Base-by-base conservation (phyloP, 2,888 invertebrate species). In the Perdita meconis region DNA sequence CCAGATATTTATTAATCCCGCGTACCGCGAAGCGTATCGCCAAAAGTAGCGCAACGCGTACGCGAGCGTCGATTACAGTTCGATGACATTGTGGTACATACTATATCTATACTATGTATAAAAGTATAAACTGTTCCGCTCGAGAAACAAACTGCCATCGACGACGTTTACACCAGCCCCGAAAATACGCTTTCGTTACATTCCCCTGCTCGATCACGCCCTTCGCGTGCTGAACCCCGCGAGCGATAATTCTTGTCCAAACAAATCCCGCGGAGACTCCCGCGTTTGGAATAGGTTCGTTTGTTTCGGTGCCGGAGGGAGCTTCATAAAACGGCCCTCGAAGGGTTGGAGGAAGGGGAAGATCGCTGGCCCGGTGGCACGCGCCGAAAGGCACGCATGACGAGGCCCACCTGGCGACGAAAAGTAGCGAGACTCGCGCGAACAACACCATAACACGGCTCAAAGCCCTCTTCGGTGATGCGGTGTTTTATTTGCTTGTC, bases 361-460 rank as follows among this genome's bases (percentile, higher is more conserved):
- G 59, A 53, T 44, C 24, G 51, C 26, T 64, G 56, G 12, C 34
- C 22, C 3, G 22, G 73, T 44, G 82, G 82, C 82, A 82, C 82
- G 82, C 83, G 82, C 70, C 64, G 36, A 60, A 65, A 68, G 59
- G 42, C 22, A 40, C 30, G 69, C 47, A 57, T 72, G 85, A 86
- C 80, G 77, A 70, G 77, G 75, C 74, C 88, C 88, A 88, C 88
- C 88, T 88, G 88, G 82, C 74, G 73, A 70, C 56, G 78, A 81
- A 80, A 78, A 70, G 80, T 73, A 73, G 60, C 78, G 76, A 78
- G 65, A 70, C 36, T 36, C 36, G 40, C 26, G 56, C 40, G 61
- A 26, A 42, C 38, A 47, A 47, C 47, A 47, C 47, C 24, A 13
- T 3, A 36, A 51, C 44, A 61, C 38, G 67, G 42, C 36, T 30